Conservation (phyloP, 2,113 vertebrate species). For the Burhinus oedicnemus region DNA sequence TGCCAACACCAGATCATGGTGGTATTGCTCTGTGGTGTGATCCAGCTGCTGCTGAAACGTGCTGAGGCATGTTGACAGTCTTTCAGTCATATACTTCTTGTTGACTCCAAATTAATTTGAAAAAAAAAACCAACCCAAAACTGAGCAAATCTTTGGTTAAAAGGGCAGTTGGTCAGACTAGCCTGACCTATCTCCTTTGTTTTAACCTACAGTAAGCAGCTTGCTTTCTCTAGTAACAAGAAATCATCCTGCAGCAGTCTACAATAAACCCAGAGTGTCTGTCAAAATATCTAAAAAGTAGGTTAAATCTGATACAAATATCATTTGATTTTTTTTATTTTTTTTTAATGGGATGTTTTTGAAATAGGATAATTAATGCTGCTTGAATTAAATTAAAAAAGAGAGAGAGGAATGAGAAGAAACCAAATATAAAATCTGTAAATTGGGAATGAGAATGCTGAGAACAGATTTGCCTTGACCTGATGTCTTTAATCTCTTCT, state of each 20-base stretch:
- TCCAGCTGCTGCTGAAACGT: neutral
- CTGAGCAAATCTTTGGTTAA: neutral
- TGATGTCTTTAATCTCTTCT: neutral
- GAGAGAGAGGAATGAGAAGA: neutral
- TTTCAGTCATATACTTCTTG: neutral
- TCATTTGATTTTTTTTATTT: neutral
- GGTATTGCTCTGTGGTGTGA: neutral
- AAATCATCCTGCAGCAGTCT: neutral
- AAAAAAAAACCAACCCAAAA: neutral
- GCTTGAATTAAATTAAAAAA: neutral
- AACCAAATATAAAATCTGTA: neutral
- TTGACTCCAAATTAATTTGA: neutral
- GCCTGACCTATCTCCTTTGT: neutral
- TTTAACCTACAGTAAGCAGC: neutral
- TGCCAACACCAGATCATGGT: accelerated
- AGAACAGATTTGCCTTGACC: neutral
- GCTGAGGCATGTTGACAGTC: neutral
- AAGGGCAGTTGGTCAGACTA: neutral
- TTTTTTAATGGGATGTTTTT: neutral
- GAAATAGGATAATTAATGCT: neutral
- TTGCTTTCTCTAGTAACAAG: neutral
- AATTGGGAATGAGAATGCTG: neutral
- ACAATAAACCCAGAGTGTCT: neutral
- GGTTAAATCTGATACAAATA: slow-evolving; percentile 13
- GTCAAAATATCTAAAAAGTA: slow-evolving; percentile 8